Evolutionary conservation across 64 coral and sea anemone species (phyloP), one percentile per base, ranked within the genome.

Genomic region (Acropora yongei): DNA sequence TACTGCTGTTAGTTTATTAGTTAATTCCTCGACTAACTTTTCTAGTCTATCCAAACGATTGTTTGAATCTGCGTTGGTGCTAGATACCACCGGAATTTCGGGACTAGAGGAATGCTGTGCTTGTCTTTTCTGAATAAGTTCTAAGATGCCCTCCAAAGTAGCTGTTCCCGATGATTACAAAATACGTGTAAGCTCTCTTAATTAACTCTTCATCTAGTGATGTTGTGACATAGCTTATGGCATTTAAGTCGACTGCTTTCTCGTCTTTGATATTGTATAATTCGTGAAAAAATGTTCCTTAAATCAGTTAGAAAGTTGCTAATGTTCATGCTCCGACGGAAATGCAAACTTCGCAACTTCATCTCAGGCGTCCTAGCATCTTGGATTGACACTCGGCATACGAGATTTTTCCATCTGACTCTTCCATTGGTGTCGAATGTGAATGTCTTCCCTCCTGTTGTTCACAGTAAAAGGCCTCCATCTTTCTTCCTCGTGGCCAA

Each of bases 311-410:
- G 61, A 87, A 87, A 87, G 41, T 10, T 41, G 72, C 30, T 87
- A 87, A 87, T 72, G 84, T 87, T 73, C 49, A 41, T 46, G 44
- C 68, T 65, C n/a, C 68, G 84, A 65, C 72, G 84, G 49, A 87
- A 87, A 47, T 87, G 84, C 18, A 87, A 87, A 47, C 84, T 68
- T 87, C 84, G 84, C 84, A 87, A 68, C 60, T 87, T 87, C 66
- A 60, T 69, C 72, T 87, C 84, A 69, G 73, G 84, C 16, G 84
- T 47, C 49, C 66, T 66, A 55, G 10, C 51, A 19, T 44, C 12
- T 66, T 55, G 51, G 51, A 3, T 55, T 55, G 5, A 55, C 51
- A 55, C 51, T 2, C 51, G 10, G 51, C 51, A 55, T 3, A 55
- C 51, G 51, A 55, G 51, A 55, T 55, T 5, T 55, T 55, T 55